These are phyloP conservation scores for Pterocles orientalis DNA, from an alignment of 2,113 vertebrate genomes.

Conservation along the genomic window DNA sequence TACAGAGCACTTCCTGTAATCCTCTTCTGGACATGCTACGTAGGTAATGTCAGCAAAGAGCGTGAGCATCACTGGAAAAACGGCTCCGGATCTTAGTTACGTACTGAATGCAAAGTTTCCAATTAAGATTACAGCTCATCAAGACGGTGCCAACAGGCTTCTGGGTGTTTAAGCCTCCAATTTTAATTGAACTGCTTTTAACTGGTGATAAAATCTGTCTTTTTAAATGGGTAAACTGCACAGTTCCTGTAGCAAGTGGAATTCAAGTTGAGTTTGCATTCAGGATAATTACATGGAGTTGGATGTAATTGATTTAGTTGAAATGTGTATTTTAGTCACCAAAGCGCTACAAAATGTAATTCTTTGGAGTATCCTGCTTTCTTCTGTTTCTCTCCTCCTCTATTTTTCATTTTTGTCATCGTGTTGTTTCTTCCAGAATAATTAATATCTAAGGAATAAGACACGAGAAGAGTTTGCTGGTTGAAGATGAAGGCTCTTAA, in stretches of 20 bases:
- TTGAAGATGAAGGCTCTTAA: background rate
- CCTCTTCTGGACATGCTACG: accelerated
- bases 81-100: background rate
- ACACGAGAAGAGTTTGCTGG: background rate
- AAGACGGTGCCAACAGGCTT: constrained; percentile 2
- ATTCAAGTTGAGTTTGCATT: constrained; percentile 33
- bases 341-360: background rate
- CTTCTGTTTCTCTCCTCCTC: background rate
- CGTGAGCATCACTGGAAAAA: background rate
- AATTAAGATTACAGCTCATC: constrained; percentile 3
- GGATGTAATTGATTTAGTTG: background rate
- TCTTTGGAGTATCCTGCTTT: background rate
- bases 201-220: constrained; percentile 47
- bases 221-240: constrained; percentile 27
- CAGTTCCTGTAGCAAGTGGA: constrained; percentile 15
- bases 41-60: background rate
- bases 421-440: background rate
- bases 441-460: background rate
- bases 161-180: background rate
- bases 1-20: background rate
- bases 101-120: background rate
- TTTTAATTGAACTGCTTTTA: constrained; percentile 59
- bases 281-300: constrained; percentile 26
- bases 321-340: constrained; percentile 19
- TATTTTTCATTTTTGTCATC: background rate